Conservation (phyloP, 1,140 invertebrate species). For the Drosophila pandora region DNA sequence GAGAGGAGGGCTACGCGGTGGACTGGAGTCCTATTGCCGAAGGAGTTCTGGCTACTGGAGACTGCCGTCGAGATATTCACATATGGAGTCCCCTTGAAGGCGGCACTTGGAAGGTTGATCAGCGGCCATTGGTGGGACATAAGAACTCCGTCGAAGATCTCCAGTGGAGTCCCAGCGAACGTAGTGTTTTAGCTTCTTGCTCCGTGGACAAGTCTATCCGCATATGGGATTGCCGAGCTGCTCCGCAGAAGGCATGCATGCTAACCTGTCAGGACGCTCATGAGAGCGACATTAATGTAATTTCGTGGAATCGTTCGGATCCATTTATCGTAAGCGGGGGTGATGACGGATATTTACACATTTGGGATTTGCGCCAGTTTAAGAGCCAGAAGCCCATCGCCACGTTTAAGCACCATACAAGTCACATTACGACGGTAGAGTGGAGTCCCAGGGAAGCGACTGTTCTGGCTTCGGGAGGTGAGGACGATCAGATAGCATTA, state of each 20-base stretch:
- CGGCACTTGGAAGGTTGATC: slow-evolving; percentile 94
- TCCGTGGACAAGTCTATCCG: slow-evolving; percentile 96
- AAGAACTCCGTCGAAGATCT: slow-evolving; percentile 98
- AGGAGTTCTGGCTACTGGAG: slow-evolving; percentile 86
- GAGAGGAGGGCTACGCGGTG: slow-evolving; percentile 96
- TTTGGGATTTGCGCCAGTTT: slow-evolving; percentile 98
- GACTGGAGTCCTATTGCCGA: slow-evolving; percentile 94
- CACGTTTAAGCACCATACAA: slow-evolving; percentile 96
- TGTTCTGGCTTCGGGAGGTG: slow-evolving; percentile 96
- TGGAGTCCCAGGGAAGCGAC: slow-evolving; percentile 97
- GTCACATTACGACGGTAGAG: slow-evolving; percentile 97
- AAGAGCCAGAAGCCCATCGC: slow-evolving; percentile 92
- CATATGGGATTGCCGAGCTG: slow-evolving; percentile 95
- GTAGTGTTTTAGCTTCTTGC: slow-evolving; percentile 96
- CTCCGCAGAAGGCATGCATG: slow-evolving; percentile 95
- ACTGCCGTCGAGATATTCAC: slow-evolving; percentile 91
- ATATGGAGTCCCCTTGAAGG: slow-evolving; percentile 93
- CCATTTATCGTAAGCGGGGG: slow-evolving; percentile 96
- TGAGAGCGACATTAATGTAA: slow-evolving; percentile 97
- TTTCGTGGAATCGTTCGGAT: slow-evolving; percentile 97
- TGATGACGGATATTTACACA: slow-evolving; percentile 96
- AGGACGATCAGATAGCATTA: slow-evolving; percentile 97
- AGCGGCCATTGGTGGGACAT: slow-evolving; percentile 94
- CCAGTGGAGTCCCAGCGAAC: slow-evolving; percentile 99
- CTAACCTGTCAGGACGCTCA: slow-evolving; percentile 95